phyloP scores from a whole-genome alignment of 2,888 invertebrate species.

The Drosophila antonietae region DNA sequence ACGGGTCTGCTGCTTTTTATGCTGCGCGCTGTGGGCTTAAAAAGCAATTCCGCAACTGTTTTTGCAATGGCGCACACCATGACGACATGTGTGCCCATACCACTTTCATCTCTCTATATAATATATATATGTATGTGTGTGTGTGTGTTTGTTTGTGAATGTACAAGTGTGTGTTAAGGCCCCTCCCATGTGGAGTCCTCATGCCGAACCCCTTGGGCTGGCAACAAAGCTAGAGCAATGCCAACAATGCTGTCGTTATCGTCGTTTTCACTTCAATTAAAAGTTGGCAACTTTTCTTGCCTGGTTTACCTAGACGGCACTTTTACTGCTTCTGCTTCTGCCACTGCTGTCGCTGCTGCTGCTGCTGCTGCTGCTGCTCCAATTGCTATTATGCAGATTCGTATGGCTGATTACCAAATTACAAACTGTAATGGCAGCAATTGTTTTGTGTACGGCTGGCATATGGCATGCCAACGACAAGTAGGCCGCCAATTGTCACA shows the following conservation, averaged over 20 bases:
- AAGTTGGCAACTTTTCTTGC: conserved; percentile 82
- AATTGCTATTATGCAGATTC: conserved; percentile 81
- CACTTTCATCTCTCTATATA: too few species aligned
- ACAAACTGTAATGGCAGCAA: conserved; percentile 79
- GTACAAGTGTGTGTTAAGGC: conserved; percentile 39
- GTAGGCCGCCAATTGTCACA: conserved; percentile 69
- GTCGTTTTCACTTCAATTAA: conserved; percentile 83
- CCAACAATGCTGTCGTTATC: conserved; percentile 81
- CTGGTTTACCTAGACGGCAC: conserved; percentile 73
- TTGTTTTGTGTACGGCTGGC: conserved; percentile 66
- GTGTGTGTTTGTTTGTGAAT: conserved; percentile 11
- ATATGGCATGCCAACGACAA: conserved; percentile 66
- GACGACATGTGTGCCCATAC: conserved; percentile 35
- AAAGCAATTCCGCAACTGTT: conserved; percentile 80
- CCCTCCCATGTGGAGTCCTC: conserved; percentile 54
- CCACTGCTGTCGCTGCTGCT: conserved; percentile 16
- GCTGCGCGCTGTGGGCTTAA: conserved; percentile 75
- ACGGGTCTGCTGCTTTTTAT: conserved; percentile 68
- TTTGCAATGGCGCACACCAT: conserved; percentile 62
- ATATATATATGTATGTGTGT: not conserved
- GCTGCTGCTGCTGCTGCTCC: conserved; percentile 56
- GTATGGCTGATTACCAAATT: conserved; percentile 78
- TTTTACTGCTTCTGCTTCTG: conserved; percentile 34
- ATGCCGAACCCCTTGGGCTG: conserved; percentile 68
- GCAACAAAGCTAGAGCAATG: conserved; percentile 64